Base-by-base conservation (phyloP, 2,113 vertebrate species). In the Alces alces region DNA sequence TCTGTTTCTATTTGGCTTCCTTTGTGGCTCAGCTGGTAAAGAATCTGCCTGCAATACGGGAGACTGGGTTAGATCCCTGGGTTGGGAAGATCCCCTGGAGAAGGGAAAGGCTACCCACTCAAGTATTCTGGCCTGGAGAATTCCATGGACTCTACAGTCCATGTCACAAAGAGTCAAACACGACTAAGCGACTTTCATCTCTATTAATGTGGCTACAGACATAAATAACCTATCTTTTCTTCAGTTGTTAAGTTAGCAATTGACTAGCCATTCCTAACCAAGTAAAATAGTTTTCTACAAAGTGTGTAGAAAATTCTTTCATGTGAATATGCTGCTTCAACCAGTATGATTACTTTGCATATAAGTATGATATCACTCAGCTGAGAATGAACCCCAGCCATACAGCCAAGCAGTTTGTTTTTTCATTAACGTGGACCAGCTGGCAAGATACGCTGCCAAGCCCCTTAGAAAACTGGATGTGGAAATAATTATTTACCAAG, bases 401-500 rank as follows among this genome's bases (percentile, higher is more conserved):
- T 93, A 94, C 43, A 90, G 57, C 88, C 64, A 91, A 78, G 86
- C 96, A 96, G n/a, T 97, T 98, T 90, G 89, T 66, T 27, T 94
- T 80, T 96, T 80, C 79, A 92, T 93, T 96, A 96, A 58, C 96
- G 93, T 52, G 80, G 87, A 96, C 88, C 58, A 95, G 98, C 96
- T 95, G 97, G 91, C 86, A 98, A 88, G 58, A 80, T 95, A 96
- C n/a, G 13, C 54, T 97, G 91, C 92, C 70, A 97, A 97, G 47
- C 14, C 86, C 61, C 95, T 97, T 89, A 97, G 79, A 97, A 96
- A 57, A 87, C 33, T 90, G 36, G 61, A 45, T 9, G 16, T 76
- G 96, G 93, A 98, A 98, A 98, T 96, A 98, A 98, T 98, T 98
- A 97, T 98, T 98, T 98, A 96, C 80, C 79, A 92, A 94, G 93